Evolutionary conservation across 2,888 invertebrate species (phyloP), one percentile per base, ranked within the genome.

Genomic region (Minunthozetes semirufus): DNA sequence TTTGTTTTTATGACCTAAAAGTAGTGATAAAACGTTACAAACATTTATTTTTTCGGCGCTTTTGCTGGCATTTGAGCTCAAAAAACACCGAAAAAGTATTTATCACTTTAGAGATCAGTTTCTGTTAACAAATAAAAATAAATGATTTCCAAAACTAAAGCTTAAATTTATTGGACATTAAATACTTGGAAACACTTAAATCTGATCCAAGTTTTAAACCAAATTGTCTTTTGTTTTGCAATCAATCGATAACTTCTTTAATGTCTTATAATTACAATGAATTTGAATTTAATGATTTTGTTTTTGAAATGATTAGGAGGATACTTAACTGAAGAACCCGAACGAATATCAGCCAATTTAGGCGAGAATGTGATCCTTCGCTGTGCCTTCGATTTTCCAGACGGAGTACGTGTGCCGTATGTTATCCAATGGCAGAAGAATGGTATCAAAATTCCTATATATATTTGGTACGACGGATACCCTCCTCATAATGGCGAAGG

Each of bases 351-450:
- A 84, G 94, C 96, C 81, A 94, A 94, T 86, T 88, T 95, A 83
- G 95, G 95, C 84, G 94, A 95, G 87, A 93, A 93, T 85, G 94
- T 95, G 86, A 78, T 95, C 84, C 93, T 97, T 88, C 94, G 94
- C 87, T 97, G 96, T 87, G 93, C 93, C 87, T 93, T 96, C 86
- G 93, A 94, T 86, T 95, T 94, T 86, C 93, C 94, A 84, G 92
- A 76, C 19, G 79, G 78, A 22, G 73, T 78, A 29, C 78, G 78
- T 1, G 79, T 78, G 93, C 93, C 94, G 86, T 94, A 94, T 88
- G 94, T 96, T 87, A 90, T 96, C 85, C 94, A 94, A 88, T 97
- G 96, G 96, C 93, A 93, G 89, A 96, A 95, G 90, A 93, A 94
- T 63, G 94, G 93, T 84, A 90, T 93, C 87, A 93, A 94, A 87